A percentile compares a stretch with the other conserved stretches of the same genome.
These are phyloP conservation scores for Syngnathus scovelli DNA, from an alignment of 2,113 vertebrate genomes.

Conservation along the genomic window DNA sequence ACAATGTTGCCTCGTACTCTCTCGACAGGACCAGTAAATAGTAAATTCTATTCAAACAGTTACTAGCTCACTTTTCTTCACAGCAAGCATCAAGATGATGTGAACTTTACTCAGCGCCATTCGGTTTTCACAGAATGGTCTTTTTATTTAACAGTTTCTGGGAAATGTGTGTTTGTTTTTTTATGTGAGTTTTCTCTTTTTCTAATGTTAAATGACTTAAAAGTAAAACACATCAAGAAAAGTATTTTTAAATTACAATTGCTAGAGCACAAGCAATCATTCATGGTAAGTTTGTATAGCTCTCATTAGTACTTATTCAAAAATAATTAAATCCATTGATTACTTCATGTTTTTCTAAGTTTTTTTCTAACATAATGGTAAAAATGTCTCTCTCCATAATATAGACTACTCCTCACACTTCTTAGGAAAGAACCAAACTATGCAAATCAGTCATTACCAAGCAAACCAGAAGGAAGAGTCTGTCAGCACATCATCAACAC, in stretches of 20 bases:
- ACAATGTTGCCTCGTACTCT: constrained; percentile 44
- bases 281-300: background rate
- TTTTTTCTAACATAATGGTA: background rate
- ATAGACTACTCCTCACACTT: background rate
- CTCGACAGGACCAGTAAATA: constrained; percentile 47
- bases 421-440: background rate
- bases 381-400: background rate
- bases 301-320: background rate
- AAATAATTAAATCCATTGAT: background rate
- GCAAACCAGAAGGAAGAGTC: background rate
- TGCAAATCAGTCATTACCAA: background rate
- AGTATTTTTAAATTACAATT: background rate
- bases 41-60: constrained; percentile 41
- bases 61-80: constrained; percentile 31
- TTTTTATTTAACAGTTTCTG: background rate
- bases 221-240: background rate
- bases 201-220: background rate
- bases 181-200: background rate
- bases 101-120: constrained; percentile 45
- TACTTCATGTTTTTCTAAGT: background rate
- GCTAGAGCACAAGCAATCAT: background rate
- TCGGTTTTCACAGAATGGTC: constrained; percentile 18
- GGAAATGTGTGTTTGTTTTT: background rate
- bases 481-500: constrained; percentile 5
- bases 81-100: constrained; percentile 18